Percentiles rank a stretch among this genome's conserved stretches.
Conservation (phyloP, 2,113 vertebrate species). For the Sardina pilchardus region DNA sequence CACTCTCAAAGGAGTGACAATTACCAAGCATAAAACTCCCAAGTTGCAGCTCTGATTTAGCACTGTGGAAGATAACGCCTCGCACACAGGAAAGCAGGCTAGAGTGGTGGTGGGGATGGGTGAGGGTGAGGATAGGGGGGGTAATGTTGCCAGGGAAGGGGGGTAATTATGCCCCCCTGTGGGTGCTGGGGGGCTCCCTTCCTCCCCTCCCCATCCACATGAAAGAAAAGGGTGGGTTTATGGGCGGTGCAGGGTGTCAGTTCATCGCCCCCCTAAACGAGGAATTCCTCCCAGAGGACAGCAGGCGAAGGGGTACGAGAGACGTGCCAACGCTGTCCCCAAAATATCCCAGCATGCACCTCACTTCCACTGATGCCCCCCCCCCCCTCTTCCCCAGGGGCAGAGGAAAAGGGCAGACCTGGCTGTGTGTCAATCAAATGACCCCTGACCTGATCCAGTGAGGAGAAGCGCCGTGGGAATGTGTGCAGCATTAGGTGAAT, state of each 20-base stretch:
- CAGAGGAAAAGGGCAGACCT: background rate
- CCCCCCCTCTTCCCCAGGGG: background rate
- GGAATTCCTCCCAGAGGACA: slow-evolving; percentile 7
- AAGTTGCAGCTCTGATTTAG: background rate
- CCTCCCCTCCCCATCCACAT: slow-evolving; percentile 8
- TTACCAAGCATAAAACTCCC: background rate
- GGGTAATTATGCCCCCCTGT: slow-evolving; percentile 19
- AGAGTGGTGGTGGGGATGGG: background rate
- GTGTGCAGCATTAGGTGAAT: background rate
- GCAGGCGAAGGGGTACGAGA: background rate
- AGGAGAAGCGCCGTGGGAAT: background rate
- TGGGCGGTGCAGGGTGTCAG: background rate
- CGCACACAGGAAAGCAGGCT: slow-evolving; percentile 4
- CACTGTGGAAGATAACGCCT: background rate
- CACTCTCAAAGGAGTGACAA: background rate
- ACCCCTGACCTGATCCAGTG: background rate
- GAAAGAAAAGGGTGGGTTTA: slow-evolving; percentile 21
- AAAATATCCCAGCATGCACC: background rate
- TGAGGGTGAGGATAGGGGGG: background rate
- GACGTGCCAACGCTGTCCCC: slow-evolving; percentile 3
- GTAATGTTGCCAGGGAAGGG: slow-evolving; percentile 15
- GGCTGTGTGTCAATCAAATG: background rate
- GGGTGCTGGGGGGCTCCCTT: background rate
- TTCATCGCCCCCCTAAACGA: background rate
- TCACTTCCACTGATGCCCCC: background rate